Evolutionary conservation across 2,797 vertebrate genomes (phyloP).

Genomic region (Rhyacichthys aspro): DNA sequence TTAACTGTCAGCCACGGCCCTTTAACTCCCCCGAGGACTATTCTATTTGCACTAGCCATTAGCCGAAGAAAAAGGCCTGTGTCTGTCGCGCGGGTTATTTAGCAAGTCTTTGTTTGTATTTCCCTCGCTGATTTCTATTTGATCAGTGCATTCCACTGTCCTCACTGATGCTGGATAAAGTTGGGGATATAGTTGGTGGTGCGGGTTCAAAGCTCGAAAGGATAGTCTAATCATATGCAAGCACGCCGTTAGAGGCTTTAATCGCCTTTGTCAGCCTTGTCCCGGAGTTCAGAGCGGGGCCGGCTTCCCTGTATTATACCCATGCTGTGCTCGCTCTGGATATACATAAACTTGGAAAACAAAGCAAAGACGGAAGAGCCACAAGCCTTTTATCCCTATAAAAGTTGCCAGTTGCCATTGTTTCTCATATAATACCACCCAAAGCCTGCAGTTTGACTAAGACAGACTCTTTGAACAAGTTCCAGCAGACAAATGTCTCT

Average conservation of each 20-base stretch:
- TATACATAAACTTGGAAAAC: slow-evolving; percentile 61
- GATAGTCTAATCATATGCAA: slow-evolving; percentile 65
- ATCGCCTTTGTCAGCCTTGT: slow-evolving; percentile 65
- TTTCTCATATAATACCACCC: slow-evolving; percentile 24
- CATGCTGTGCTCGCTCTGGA: slow-evolving; percentile 45
- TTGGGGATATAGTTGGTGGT: slow-evolving; percentile 32
- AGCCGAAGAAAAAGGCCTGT: slow-evolving; percentile 59
- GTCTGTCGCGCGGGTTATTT: slow-evolving; percentile 60
- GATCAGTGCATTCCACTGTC: slow-evolving; percentile 41
- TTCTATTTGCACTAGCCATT: slow-evolving; percentile 71
- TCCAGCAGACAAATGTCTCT: slow-evolving; percentile 42
- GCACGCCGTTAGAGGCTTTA: slow-evolving; percentile 64
- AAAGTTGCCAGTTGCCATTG: slow-evolving; percentile 51
- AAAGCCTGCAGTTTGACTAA: slow-evolving; percentile 30
- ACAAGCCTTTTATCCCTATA: slow-evolving; percentile 56
- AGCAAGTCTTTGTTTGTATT: slow-evolving; percentile 68
- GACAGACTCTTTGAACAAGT: slow-evolving; percentile 37
- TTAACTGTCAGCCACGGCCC: slow-evolving; percentile 70
- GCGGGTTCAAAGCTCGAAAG: slow-evolving; percentile 55
- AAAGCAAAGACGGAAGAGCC: slow-evolving; percentile 44
- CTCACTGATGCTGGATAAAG: slow-evolving; percentile 40
- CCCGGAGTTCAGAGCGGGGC: slow-evolving; percentile 67
- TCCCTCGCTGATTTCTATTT: slow-evolving; percentile 60
- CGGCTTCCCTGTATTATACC: slow-evolving; percentile 46
- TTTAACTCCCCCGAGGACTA: slow-evolving; percentile 67